phyloP scores from a whole-genome alignment of 2,888 invertebrate species.

The Syrista parreyssii region DNA sequence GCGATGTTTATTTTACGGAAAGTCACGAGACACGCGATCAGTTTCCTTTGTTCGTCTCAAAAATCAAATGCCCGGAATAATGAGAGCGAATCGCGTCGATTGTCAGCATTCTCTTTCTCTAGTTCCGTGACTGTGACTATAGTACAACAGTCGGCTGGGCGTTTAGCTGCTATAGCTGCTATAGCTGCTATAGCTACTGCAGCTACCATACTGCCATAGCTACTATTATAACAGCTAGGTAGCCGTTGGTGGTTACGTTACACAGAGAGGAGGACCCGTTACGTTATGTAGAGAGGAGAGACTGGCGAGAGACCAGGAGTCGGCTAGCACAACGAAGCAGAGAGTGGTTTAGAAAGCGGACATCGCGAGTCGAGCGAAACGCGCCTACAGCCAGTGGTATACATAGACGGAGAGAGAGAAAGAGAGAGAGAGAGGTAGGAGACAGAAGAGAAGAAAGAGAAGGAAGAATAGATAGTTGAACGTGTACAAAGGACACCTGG shows the following conservation, averaged over 20 bases:
- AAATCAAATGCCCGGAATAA: background rate
- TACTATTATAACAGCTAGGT: background rate
- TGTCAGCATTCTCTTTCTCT: background rate
- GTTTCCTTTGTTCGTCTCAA: background rate
- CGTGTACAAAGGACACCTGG: background rate
- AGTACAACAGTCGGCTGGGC: background rate
- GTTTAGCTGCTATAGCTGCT: background rate
- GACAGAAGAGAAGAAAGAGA: background rate
- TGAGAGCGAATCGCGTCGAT: background rate
- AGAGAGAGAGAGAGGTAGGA: constrained; percentile 2
- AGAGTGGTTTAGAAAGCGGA: constrained; percentile 59
- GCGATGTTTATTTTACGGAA: background rate
- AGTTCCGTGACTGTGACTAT: background rate
- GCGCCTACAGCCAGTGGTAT: background rate
- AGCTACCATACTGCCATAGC: background rate
- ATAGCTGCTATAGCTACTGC: background rate
- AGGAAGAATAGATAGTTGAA: constrained; percentile 7
- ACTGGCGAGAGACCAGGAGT: background rate
- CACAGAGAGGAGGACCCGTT: background rate
- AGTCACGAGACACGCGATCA: background rate
- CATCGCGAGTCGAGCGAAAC: constrained; percentile 5
- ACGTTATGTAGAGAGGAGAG: background rate
- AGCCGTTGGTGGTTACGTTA: background rate
- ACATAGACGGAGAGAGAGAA: constrained; percentile 17
- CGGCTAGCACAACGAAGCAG: constrained; percentile 17